Conservation (phyloP, 2,113 vertebrate species). For the Sebastes schlegelii region DNA sequence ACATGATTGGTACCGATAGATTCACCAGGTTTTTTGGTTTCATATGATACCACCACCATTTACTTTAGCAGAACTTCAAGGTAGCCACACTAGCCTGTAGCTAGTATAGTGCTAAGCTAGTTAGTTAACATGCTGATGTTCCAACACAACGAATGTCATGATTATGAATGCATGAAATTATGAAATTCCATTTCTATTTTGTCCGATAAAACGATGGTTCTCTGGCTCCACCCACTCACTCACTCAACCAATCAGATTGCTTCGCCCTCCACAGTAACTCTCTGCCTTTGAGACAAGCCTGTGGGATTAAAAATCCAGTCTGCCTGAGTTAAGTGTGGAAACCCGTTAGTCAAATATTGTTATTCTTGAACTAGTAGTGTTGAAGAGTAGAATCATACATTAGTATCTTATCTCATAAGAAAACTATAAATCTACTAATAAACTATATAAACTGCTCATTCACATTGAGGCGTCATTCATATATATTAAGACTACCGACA, state of each 20-base stretch:
- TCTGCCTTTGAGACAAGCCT: background rate
- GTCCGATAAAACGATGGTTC: too few species aligned
- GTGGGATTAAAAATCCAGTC: constrained; percentile 7
- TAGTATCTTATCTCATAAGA: background rate
- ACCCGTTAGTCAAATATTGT: background rate
- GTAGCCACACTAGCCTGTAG: background rate
- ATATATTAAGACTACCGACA: constrained; percentile 16
- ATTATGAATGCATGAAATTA: background rate
- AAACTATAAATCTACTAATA: too few species aligned
- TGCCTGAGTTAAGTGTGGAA: background rate
- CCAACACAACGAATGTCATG: background rate
- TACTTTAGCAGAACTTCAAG: too few species aligned
- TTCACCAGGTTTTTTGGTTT: too few species aligned
- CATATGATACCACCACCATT: too few species aligned
- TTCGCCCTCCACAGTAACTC: constrained; percentile 6
- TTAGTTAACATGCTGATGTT: background rate
- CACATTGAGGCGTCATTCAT: background rate
- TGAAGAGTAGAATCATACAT: constrained; percentile 14
- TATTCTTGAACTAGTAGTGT: background rate
- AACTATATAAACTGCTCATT: background rate
- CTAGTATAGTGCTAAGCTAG: background rate
- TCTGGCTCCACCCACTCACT: too few species aligned
- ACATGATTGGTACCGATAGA: too few species aligned
- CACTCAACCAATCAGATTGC: background rate
- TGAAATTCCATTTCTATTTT: too few species aligned